Evolutionary conservation across 2,113 vertebrate species (phyloP), one percentile per base, ranked within the genome.

Genomic region (Strix aluco): DNA sequence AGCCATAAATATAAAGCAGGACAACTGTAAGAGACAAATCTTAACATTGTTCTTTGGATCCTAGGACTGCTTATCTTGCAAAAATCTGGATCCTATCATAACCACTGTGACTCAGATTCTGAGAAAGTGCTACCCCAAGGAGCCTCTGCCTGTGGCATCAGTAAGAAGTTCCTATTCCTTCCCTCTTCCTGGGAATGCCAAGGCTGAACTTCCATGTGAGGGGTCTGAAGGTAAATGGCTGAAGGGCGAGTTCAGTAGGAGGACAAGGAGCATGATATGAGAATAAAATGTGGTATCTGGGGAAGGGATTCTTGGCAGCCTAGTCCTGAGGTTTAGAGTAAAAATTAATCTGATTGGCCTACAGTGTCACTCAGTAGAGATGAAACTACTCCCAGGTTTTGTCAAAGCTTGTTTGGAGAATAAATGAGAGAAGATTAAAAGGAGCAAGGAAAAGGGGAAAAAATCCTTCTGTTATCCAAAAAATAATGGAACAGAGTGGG

Each of bases 121-220:
- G 96, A 98, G 99, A 71, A 99, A 98, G 42, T 99, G 99, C 73
- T 97, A 97, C 61, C 99, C 99, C 10, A 99, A 98, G 96, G 97
- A 97, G 13, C 92, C 75, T 17, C 95, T 99, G 26, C 99, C 99
- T 40, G 77, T 99, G 96, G 69, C 25, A 10, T 97, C 98, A 25
- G 89, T 98, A 85, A 97, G 47, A 46, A 99, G 99, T 16, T 97
- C 88, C 4, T 99, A 99, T 85, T 96, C 65, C 59, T 99, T 99
- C 57, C 96, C 89, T 15, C 89, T 98, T 52, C 98, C 98, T 38
- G 98, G 97, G 13, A 83, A 47, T 21, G 36, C 42, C 23, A 49
- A n/a, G 16, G 36, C 81, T 16, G 93, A 88, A 13, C 18, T 32
- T 63, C 52, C 10, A 0, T 11, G 4, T 46, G 71, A 52, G 61